These are phyloP conservation scores for Laspeyria flexula DNA, from an alignment of 2,888 invertebrate genomes.

Conservation along the genomic window DNA sequence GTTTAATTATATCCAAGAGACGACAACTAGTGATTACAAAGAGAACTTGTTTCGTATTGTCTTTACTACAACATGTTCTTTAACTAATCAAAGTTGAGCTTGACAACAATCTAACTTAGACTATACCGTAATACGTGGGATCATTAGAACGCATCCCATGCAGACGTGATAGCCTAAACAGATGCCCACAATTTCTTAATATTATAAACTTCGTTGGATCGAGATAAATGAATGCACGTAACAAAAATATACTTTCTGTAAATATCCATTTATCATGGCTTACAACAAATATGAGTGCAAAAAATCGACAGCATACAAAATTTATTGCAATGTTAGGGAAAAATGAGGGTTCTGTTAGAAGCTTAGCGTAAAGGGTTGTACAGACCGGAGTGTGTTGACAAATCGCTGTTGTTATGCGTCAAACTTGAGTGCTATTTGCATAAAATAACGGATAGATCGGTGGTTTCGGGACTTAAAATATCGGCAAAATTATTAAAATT, in stretches of 20 bases:
- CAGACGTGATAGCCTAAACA: neutral
- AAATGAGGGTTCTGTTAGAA: slow-evolving; percentile 14
- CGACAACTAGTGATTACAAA: neutral
- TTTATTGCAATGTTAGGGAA: slow-evolving; percentile 18
- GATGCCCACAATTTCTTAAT: slow-evolving; percentile 1
- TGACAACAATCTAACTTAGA: neutral
- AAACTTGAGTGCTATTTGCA: too few relatives aligned
- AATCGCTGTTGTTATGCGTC: too few relatives aligned
- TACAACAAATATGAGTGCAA: slow-evolving; percentile 5
- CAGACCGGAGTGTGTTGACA: too few relatives aligned
- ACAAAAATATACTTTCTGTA: slow-evolving; percentile 4
- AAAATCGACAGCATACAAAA: slow-evolving; percentile 5
- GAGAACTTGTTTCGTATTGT: neutral
- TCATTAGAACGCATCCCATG: neutral
- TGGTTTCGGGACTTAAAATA: too few relatives aligned
- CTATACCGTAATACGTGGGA: neutral
- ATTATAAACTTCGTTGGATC: slow-evolving; percentile 5
- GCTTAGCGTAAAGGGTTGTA: neutral
- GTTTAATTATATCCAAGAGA: neutral
- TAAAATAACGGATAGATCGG: too few relatives aligned
- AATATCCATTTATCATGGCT: slow-evolving; percentile 9
- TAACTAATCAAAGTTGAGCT: neutral
- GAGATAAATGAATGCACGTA: slow-evolving; percentile 8
- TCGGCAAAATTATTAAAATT: too few relatives aligned
- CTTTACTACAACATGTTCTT: too few relatives aligned